A percentile compares a stretch with the other conserved stretches of the same genome.
phyloP scores from a whole-genome alignment of 2,888 invertebrate species.

The Deroplatys truncata region DNA sequence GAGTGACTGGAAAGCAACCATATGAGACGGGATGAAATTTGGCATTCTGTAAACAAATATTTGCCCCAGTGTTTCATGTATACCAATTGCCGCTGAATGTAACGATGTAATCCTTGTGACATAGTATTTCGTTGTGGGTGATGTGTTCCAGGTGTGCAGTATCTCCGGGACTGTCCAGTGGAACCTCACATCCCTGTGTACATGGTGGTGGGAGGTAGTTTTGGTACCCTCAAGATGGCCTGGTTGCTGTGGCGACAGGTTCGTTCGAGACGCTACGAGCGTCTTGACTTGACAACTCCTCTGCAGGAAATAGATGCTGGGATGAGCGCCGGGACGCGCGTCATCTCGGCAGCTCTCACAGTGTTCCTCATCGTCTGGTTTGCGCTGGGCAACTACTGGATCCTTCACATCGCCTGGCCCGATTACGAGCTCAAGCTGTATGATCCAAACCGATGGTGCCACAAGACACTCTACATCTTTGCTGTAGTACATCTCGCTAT shows the following conservation, averaged over 20 bases:
- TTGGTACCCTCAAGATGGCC: constrained; percentile 66
- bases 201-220: constrained; percentile 77
- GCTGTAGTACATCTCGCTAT: constrained; percentile 68
- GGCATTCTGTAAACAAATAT: too few species aligned
- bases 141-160: constrained; percentile 64
- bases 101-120: not conserved
- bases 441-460: constrained; percentile 77
- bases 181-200: constrained; percentile 75
- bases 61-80: too few species aligned
- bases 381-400: constrained; percentile 75
- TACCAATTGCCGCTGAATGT: too few species aligned
- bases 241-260: constrained; percentile 65
- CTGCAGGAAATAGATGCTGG: constrained; percentile 39
- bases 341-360: constrained; percentile 63
- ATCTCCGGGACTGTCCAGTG: constrained; percentile 72
- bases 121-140: not conserved
- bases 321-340: constrained; percentile 52
- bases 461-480: constrained; percentile 72
- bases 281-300: constrained; percentile 35
- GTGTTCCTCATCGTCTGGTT: constrained; percentile 71
- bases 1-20: too few species aligned
- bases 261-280: constrained; percentile 52
- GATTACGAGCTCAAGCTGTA: constrained; percentile 66
- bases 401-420: constrained; percentile 70
- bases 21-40: too few species aligned